Conservation (phyloP, 2,113 vertebrate genomes). For the Pseudopodoces humilis region DNA sequence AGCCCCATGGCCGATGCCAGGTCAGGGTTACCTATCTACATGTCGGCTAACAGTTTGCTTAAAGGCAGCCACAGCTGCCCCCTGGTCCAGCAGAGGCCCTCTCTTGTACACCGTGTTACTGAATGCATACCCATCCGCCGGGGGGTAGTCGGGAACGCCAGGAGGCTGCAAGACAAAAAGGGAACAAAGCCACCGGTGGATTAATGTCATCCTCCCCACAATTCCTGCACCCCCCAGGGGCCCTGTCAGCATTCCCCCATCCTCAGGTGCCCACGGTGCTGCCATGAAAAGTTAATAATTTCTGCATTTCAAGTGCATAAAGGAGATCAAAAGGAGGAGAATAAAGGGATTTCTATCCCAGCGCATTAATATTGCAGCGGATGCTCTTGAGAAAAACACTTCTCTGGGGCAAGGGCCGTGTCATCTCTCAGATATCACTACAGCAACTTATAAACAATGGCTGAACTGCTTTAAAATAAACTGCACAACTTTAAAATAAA, state of each 20-base stretch:
- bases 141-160: constrained; percentile 70
- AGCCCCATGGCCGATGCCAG: constrained; percentile 1
- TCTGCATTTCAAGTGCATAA: neutral
- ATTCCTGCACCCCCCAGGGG: neutral
- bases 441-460: neutral
- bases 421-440: neutral
- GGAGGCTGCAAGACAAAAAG: constrained; percentile 73
- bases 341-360: neutral
- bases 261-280: neutral
- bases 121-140: constrained; percentile 80
- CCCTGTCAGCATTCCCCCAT: neutral
- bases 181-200: neutral
- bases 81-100: constrained; percentile 82
- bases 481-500: neutral
- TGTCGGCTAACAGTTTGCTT: constrained; percentile 83
- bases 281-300: constrained; percentile 33
- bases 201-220: neutral
- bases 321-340: constrained; percentile 20
- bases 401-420: neutral
- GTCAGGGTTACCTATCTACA: constrained; percentile 85
- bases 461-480: neutral
- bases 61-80: constrained; percentile 78
- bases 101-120: constrained; percentile 73
- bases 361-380: constrained; percentile 25
- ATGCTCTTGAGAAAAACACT: neutral